Evolutionary conservation across 2,113 vertebrate genomes (phyloP), one percentile per base, ranked within the genome.

Genomic region (Phrynosoma platyrhinos): DNA sequence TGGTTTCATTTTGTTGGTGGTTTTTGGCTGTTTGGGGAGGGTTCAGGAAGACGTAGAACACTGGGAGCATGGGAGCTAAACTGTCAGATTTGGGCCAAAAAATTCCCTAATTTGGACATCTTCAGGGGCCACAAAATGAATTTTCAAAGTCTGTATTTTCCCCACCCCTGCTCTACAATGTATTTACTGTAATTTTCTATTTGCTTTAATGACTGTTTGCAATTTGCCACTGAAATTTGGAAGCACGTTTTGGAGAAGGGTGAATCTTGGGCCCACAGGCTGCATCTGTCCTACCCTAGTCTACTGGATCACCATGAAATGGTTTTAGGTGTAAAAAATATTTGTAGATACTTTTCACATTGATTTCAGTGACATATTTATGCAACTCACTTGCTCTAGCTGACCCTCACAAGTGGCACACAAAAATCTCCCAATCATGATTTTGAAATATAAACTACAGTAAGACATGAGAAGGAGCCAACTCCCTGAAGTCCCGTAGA

Each of bases 281-380:
- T 58, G 55, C 9, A 16, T 58, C 55, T 58, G 55, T 89, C 86
- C 5, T 55, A 83, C 75, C 53, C 47, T 36, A 25, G 36, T 14
- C 27, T 47, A 58, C n/a, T 79, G 23, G 27, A 85, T 86, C 36
- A 74, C 0, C 0, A 0, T 10, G 82, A 25, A 32, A 52, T 79
- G 87, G 81, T 75, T 90, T 85, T 72, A 83, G 78, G 77, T 89
- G 79, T 87, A 2, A 90, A 20, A 79, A 16, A 10, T 9, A 86
- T 89, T 80, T 90, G 88, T 20, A 86, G 83, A 7, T 90, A 66
- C 12, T 32, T 32, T 40, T 36, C 20, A 79, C 30, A 55, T 9
- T 81, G 79, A 81, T 81, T 82, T 68, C 5, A 82, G 32, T 66
- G 2, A 40, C 12, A 82, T 68, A 42, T 27, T 32, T 12, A 42